These are phyloP conservation scores for Camponotus floridanus DNA, from an alignment of 1,140 invertebrate species.

Conservation along the genomic window DNA sequence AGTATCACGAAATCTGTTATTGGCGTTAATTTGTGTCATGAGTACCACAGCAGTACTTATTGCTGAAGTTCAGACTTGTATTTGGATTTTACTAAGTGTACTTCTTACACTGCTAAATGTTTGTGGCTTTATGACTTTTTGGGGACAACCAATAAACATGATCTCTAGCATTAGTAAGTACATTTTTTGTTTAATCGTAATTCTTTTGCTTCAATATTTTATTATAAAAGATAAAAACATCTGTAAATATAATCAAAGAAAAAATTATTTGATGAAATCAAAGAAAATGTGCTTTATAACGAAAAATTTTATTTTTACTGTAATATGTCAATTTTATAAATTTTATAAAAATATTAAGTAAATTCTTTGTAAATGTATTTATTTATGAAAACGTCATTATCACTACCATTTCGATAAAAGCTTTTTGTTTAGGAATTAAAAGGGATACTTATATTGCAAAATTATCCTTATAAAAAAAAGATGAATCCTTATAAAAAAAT, in stretches of 20 bases:
- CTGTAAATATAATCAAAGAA: neutral
- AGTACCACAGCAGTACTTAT: conserved; percentile 92
- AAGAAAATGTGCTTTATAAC: neutral
- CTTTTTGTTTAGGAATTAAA: neutral
- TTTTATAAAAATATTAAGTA: neutral
- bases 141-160: conserved; percentile 95
- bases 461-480: no score
- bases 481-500: neutral
- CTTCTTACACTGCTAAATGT: conserved; percentile 93
- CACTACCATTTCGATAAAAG: neutral
- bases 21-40: conserved; percentile 94
- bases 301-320: neutral
- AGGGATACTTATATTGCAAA: neutral
- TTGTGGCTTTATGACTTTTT: conserved; percentile 93
- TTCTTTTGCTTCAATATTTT: neutral
- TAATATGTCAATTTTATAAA: neutral
- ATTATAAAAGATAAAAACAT: conserved; percentile 10
- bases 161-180: conserved; percentile 92
- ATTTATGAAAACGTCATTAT: neutral
- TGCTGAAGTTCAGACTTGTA: conserved; percentile 92
- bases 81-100: conserved; percentile 93
- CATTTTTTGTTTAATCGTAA: neutral
- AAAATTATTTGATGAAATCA: neutral
- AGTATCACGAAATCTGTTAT: conserved; percentile 92
- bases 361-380: neutral